Conservation (phyloP, 2,888 invertebrate species). For the Hyposoter dolosus region DNA sequence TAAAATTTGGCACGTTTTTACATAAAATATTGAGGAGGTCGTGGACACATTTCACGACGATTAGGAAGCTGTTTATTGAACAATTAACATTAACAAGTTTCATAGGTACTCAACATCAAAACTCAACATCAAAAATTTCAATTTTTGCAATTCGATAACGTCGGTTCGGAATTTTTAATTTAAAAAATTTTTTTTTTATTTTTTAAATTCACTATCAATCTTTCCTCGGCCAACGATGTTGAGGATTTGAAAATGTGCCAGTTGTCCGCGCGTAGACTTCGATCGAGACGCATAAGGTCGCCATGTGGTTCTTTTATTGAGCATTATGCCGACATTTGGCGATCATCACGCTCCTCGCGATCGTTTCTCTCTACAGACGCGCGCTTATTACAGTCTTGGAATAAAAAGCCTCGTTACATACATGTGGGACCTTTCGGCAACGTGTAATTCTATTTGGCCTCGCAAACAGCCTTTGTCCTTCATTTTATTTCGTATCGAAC, state of each 20-base stretch:
- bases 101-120: no score
- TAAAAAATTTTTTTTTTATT: neutral
- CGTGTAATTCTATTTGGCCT: conserved; percentile 64
- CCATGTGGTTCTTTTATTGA: conserved; percentile 74
- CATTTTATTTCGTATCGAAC: neutral
- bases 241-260: conserved; percentile 40
- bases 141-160: no score
- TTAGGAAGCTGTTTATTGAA: no score
- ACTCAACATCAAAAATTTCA: no score
- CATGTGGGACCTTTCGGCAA: conserved; percentile 18
- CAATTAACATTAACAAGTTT: no score
- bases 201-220: conserved; percentile 18
- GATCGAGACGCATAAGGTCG: conserved; percentile 69
- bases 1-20: no score
- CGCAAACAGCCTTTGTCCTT: conserved; percentile 22
- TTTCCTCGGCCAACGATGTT: conserved; percentile 4
- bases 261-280: conserved; percentile 44
- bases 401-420: conserved; percentile 38
- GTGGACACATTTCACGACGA: no score
- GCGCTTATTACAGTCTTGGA: conserved; percentile 15
- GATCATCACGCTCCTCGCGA: conserved; percentile 37
- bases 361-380: conserved; percentile 15
- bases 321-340: conserved; percentile 71
- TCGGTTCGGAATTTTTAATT: no score
- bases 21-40: no score